Percentiles rank a stretch among this genome's conserved stretches.
Evolutionary conservation across 1,140 invertebrate species (phyloP).

Genomic region (Lasaia peninsularis): DNA sequence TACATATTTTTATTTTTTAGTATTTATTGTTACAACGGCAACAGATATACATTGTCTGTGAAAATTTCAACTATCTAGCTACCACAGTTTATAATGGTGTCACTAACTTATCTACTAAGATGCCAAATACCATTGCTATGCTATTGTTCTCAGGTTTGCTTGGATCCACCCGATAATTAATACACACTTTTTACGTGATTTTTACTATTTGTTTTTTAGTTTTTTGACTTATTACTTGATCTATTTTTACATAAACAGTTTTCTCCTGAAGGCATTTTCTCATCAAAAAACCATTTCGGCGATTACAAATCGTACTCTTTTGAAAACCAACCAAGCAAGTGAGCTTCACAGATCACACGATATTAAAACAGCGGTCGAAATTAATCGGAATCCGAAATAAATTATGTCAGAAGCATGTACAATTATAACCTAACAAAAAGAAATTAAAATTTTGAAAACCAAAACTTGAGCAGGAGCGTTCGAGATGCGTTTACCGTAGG

Average conservation of each 20-base stretch:
- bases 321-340: conserved; percentile 37
- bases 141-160: too few relatives aligned
- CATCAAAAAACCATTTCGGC: background rate
- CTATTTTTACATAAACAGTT: background rate
- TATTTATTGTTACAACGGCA: too few relatives aligned
- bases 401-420: conserved; percentile 45
- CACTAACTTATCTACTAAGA: too few relatives aligned
- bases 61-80: too few relatives aligned
- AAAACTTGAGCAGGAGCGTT: background rate
- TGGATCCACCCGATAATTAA: too few relatives aligned
- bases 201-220: too few relatives aligned
- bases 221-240: too few relatives aligned
- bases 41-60: too few relatives aligned
- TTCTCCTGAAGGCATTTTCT: background rate
- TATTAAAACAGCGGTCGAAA: conserved; percentile 36
- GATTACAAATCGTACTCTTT: conserved; percentile 15
- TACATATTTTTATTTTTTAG: too few relatives aligned
- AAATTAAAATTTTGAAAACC: conserved; percentile 27
- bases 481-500: background rate
- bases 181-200: too few relatives aligned
- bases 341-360: conserved; percentile 42
- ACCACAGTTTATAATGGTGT: too few relatives aligned
- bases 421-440: conserved; percentile 47
- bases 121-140: too few relatives aligned
- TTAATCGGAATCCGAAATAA: conserved; percentile 46